Base-by-base conservation (phyloP, 2,113 vertebrate species). In the Equus przewalskii region DNA sequence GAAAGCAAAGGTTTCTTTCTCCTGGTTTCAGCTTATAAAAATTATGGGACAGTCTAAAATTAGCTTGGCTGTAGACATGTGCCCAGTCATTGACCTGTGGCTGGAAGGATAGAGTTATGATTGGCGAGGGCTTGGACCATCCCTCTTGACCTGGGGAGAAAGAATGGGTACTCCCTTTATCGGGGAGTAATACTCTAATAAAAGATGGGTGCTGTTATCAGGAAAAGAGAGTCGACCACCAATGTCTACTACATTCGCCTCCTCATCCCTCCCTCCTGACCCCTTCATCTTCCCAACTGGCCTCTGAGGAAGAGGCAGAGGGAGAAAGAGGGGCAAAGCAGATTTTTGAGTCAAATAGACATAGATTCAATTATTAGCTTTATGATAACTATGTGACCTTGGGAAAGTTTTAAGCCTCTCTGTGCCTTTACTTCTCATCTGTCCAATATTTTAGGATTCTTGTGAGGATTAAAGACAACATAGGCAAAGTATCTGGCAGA, bases 361-460 rank as follows among this genome's bases (percentile, higher is more conserved):
- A 19, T 51, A 65, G 36, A 62, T 94, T 94, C 56, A 58, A 5
- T 46, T 70, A 64, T 56, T 81, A 26, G 24, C 33, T 69, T 87
- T 54, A 62, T 49, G 83, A 56, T 69, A 65, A 51, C 44, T 54
- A 19, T 54, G 51, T 75, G 81, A 54, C 49, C 16, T 30, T 36
- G 56, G 75, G 49, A 83, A 92, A 28, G 69, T 44, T 16, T 67
- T 75, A 56, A 69, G 28, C 24, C 44, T 89, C 18, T 73, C 30
- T 30, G 18, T 94, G 19, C 24, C 78, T 91, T 94, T 91, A 56
- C n/a, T 92, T 83, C 46, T 91, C 44, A 65, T 26, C 41, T 84
- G 62, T 49, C 67, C 18, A 70, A 44, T 78, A 56, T 82, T 79
- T 62, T 33, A 62, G 54, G 41, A 36, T 58, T 62, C 5, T n/a